phyloP scores from a whole-genome alignment of 2,113 vertebrate genomes.

The Morone saxatilis region DNA sequence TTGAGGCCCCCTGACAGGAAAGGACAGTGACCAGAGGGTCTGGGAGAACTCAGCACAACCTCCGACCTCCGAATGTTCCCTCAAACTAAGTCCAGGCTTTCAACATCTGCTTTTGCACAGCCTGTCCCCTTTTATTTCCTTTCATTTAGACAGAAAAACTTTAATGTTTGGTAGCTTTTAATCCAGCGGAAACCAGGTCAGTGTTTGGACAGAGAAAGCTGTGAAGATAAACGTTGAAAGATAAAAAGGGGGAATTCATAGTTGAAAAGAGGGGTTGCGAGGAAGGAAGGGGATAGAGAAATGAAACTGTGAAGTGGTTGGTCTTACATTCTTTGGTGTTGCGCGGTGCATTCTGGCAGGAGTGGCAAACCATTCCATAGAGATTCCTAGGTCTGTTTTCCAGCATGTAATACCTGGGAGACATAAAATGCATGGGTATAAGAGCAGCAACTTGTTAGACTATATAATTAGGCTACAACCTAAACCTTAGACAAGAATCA shows the following conservation, averaged over 20 bases:
- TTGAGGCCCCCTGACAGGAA: conserved; percentile 2
- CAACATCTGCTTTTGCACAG: conserved; percentile 53
- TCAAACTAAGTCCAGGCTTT: conserved; percentile 42
- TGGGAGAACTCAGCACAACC: conserved; percentile 26
- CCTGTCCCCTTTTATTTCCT: conserved; percentile 41
- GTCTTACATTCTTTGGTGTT: conserved; percentile 98
- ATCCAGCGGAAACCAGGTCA: conserved; percentile 10
- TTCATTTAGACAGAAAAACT: conserved; percentile 36
- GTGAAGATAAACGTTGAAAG: conserved; percentile 18
- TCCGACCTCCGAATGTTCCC: conserved; percentile 45
- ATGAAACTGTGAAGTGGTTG: neutral
- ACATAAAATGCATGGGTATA: conserved; percentile 17
- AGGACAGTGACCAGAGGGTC: conserved; percentile 42
- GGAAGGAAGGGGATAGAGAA: neutral
- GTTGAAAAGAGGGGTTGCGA: neutral
- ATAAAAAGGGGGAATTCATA: conserved; percentile 13
- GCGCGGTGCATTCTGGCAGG: conserved; percentile 91
- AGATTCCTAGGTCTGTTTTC: conserved; percentile 95
- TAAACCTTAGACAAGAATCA: neutral
- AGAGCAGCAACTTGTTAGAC: neutral
- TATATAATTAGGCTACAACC: no score
- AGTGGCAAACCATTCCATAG: conserved; percentile 97
- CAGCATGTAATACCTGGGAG: conserved; percentile 93
- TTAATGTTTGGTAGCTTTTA: conserved; percentile 41
- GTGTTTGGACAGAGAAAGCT: conserved; percentile 6